A percentile compares a stretch with the other conserved stretches of the same genome.
Conservation (phyloP, 2,888 invertebrate genomes). For the Strigamia transsilvanica region DNA sequence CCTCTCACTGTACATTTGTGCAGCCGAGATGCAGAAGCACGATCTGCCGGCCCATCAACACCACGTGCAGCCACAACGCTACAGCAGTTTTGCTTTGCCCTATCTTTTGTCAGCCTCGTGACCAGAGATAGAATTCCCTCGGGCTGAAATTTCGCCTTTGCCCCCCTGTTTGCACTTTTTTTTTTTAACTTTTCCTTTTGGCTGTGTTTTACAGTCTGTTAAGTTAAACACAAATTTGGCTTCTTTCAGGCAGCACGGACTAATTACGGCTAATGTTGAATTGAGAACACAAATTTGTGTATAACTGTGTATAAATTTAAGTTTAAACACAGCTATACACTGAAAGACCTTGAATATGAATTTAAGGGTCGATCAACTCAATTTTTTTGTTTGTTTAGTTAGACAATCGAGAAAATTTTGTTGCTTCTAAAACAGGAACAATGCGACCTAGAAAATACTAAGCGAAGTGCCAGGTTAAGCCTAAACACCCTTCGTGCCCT, state of each 20-base stretch:
- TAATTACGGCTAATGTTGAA: background rate
- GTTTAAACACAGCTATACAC: no score
- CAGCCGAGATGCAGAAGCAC: conserved; percentile 23
- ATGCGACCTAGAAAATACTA: background rate
- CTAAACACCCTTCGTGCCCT: background rate
- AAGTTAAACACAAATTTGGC: background rate
- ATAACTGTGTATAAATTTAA: no score
- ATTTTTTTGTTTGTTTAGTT: background rate
- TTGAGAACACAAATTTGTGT: background rate
- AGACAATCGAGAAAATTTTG: background rate
- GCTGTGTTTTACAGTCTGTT: background rate
- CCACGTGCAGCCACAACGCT: conserved; percentile 40
- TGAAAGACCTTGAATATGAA: background rate
- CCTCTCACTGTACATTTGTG: conserved; percentile 32
- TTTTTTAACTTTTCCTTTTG: background rate
- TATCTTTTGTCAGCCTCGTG: conserved; percentile 18
- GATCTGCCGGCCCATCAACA: conserved; percentile 41
- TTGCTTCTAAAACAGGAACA: background rate
- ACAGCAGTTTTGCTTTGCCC: conserved; percentile 28
- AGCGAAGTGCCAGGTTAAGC: background rate
- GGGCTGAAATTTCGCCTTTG: background rate
- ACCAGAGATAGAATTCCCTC: conserved; percentile 29
- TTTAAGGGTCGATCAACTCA: background rate
- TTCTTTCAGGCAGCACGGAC: no score
- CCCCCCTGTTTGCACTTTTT: background rate